Base-by-base conservation (phyloP, 2,113 vertebrate species). In the Tonatia bakeri region DNA sequence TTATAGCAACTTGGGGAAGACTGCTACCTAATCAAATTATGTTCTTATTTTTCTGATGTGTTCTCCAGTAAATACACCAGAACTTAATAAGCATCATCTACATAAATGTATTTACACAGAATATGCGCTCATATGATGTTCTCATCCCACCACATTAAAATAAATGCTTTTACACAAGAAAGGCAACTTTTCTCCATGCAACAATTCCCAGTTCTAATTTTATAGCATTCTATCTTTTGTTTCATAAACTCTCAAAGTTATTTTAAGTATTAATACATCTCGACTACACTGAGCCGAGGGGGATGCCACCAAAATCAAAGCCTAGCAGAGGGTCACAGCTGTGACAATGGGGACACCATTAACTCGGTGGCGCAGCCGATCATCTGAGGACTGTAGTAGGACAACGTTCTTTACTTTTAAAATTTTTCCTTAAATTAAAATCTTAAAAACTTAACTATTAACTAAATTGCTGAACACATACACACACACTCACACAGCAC, bases 321-420 rank as follows among this genome's bases (percentile, higher is more conserved):
- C 28, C 43, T 47, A 90, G 33, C 8, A 87, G 54, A 17, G 16
- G 47, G 22, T 77, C 75, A 94, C 19, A 90, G 40, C 14, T 45
- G 70, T 90, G 45, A 92, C 80, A 87, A 85, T 19, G 31, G 76
- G 75, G 43, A 96, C 91, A 92, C 45, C 28, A 79, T 12, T 86
- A 84, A 96, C 31, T 94, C 56, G 40, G 50, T 82, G 36, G 65
- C 70, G 43, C 90, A 50, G 54, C 12, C 31, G 85, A 77, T 54
- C 70, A 92, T 50, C 10, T 31, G 43, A 80, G 45, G 65, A 54
- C 61, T 40, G 31, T 17, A 52, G 8, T 59, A 90, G 76, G 56
- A 69, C 59, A 93, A 73, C 40, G 15, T 69, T 75, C 61, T 73
- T 69, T 14, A 73, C 86, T 36, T 88, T 79, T 64, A 33, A 11